Conservation (phyloP, 2,888 invertebrate species). For the Sturmia bella region DNA sequence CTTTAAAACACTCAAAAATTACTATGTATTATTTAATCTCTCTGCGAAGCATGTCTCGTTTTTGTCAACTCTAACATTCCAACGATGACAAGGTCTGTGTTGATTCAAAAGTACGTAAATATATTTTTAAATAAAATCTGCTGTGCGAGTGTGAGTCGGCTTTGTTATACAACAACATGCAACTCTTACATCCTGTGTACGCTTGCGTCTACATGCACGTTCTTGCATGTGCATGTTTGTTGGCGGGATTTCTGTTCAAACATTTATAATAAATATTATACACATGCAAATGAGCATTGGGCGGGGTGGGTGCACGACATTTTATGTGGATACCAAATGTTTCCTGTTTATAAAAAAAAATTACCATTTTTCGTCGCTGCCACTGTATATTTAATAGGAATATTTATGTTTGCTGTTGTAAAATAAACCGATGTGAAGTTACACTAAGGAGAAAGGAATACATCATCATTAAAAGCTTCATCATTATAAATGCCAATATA, state of each 20-base stretch:
- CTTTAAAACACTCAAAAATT: too few species aligned
- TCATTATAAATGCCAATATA: slow-evolving; percentile 53
- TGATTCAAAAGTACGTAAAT: slow-evolving; percentile 51
- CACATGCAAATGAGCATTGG: slow-evolving; percentile 4
- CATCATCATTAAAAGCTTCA: slow-evolving; percentile 12
- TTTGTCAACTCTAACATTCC: neutral
- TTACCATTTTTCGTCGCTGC: slow-evolving; percentile 35
- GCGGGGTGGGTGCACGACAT: neutral
- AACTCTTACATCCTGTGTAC: slow-evolving; percentile 1
- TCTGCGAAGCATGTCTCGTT: too few species aligned
- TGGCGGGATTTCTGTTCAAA: slow-evolving; percentile 8
- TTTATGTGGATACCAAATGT: slow-evolving; percentile 16
- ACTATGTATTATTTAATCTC: too few species aligned
- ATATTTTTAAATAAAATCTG: slow-evolving; percentile 27
- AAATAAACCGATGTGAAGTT: neutral
- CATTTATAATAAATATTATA: slow-evolving; percentile 29
- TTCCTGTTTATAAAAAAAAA: slow-evolving; percentile 47
- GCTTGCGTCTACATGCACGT: neutral
- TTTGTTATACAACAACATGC: neutral
- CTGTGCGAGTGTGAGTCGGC: neutral
- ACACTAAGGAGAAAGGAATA: slow-evolving; percentile 3
- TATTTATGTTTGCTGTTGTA: neutral
- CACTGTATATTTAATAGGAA: slow-evolving; percentile 39
- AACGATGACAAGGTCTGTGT: too few species aligned
- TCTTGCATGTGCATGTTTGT: neutral